Conservation (phyloP, 2,888 invertebrate genomes). For the Torymus texanus region DNA sequence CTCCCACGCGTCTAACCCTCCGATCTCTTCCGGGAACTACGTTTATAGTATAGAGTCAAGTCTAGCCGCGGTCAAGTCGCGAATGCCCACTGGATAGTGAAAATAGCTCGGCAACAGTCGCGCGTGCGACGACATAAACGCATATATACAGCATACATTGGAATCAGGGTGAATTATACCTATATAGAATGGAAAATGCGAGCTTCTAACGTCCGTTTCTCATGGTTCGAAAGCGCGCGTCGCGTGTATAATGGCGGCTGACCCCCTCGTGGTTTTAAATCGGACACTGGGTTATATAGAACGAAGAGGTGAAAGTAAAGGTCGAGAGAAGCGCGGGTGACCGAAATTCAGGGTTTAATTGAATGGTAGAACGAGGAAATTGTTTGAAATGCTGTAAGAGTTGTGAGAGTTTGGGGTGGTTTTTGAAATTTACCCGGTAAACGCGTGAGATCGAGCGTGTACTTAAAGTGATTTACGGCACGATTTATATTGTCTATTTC, state of each 20-base stretch:
- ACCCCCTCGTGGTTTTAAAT: neutral
- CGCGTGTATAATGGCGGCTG: neutral
- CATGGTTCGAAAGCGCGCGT: neutral
- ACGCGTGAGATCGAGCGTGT: neutral
- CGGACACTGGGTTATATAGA: neutral
- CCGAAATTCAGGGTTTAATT: constrained; percentile 30
- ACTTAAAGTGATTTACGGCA: no score
- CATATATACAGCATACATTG: no score
- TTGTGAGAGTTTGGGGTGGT: neutral
- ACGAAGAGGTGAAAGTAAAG: constrained; percentile 22
- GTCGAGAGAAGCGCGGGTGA: constrained; percentile 20
- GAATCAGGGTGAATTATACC: no score
- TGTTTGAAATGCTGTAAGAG: neutral
- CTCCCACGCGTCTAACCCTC: constrained; percentile 47
- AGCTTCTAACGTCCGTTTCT: constrained; percentile 9
- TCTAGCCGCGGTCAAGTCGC: neutral
- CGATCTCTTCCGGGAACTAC: constrained; percentile 30
- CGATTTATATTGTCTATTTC: no score
- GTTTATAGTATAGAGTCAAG: neutral
- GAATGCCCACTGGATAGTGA: neutral
- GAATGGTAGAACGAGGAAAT: constrained; percentile 9
- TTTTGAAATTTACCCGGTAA: neutral
- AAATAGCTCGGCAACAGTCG: neutral
- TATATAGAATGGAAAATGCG: neutral
- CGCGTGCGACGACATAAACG: neutral